These are phyloP conservation scores for Cataglyphis altisquamis DNA, from an alignment of 2,888 invertebrate genomes.

Conservation along the genomic window DNA sequence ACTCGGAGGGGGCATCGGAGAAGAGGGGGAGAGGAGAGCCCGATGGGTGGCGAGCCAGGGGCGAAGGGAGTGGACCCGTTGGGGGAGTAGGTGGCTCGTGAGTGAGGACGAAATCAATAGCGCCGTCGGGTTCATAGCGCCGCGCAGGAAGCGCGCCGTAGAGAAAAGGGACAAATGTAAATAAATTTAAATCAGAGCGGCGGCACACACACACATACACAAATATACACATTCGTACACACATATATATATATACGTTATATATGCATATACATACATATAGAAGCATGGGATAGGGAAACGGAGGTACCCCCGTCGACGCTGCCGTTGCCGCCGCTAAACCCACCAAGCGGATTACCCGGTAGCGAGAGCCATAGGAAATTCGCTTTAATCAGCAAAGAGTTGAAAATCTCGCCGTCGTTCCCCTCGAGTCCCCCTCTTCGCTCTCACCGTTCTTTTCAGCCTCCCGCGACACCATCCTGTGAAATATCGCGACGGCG, in stretches of 20 bases:
- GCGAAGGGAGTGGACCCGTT: slow-evolving; percentile 58
- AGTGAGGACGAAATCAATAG: slow-evolving; percentile 79
- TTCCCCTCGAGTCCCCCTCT: not conserved
- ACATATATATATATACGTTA: not conserved
- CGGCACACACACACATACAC: slow-evolving; percentile 18
- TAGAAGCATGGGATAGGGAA: slow-evolving; percentile 53
- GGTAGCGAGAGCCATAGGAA: slow-evolving; percentile 68
- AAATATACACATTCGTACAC: too few species aligned
- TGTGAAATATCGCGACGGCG: slow-evolving; percentile 57
- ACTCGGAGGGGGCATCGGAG: slow-evolving; percentile 25
- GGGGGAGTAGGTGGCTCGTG: slow-evolving; percentile 73
- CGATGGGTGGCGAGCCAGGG: slow-evolving; percentile 55
- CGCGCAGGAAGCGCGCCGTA: slow-evolving; percentile 72
- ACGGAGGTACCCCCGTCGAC: slow-evolving; percentile 47
- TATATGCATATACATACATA: not conserved
- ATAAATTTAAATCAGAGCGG: slow-evolving; percentile 81
- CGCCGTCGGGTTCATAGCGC: slow-evolving; percentile 77
- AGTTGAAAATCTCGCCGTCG: slow-evolving; percentile 73
- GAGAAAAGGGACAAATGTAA: slow-evolving; percentile 82
- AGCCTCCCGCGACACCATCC: slow-evolving; percentile 23
- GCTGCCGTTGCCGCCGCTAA: slow-evolving; percentile 59
- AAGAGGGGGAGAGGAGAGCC: slow-evolving; percentile 41
- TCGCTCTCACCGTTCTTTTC: not conserved
- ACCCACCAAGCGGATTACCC: slow-evolving; percentile 77
- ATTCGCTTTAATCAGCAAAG: slow-evolving; percentile 78